Percentiles rank a stretch among this genome's conserved stretches.
phyloP scores from a whole-genome alignment of 2,888 invertebrate genomes.

The Conistra vaccinii region DNA sequence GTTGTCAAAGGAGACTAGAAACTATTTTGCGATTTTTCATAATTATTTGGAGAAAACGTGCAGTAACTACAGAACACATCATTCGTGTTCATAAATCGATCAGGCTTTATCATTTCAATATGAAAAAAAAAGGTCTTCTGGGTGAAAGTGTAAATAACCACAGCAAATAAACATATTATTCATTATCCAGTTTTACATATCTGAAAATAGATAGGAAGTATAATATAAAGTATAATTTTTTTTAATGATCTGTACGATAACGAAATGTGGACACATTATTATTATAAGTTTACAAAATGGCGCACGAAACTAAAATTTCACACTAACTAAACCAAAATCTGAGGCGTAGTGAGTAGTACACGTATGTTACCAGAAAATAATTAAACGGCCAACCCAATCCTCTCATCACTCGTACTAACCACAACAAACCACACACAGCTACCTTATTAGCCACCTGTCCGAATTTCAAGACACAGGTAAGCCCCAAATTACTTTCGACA shows the following conservation, averaged over 20 bases:
- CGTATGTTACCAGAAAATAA: slow-evolving; percentile 30
- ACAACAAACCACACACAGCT: slow-evolving; percentile 46
- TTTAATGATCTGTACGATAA: not conserved
- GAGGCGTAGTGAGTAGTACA: not conserved
- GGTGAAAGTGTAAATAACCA: not conserved
- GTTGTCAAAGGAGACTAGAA: slow-evolving; percentile 31
- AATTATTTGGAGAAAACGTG: not conserved
- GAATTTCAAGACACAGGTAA: slow-evolving; percentile 59
- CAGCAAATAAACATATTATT: not conserved
- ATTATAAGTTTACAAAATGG: not conserved
- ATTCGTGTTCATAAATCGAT: not conserved
- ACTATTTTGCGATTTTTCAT: not conserved
- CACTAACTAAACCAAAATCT: not conserved
- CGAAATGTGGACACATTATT: not conserved
- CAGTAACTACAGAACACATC: not conserved
- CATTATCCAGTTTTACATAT: too few species aligned
- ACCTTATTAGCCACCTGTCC: slow-evolving; percentile 60
- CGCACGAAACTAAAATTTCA: not conserved
- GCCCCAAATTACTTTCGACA: slow-evolving; percentile 62
- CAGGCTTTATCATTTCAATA: not conserved
- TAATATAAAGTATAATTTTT: not conserved
- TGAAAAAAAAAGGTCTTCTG: not conserved
- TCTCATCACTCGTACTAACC: slow-evolving; percentile 44
- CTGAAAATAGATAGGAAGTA: too few species aligned
- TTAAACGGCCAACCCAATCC: slow-evolving; percentile 38